Percentiles rank a stretch among this genome's conserved stretches.
phyloP scores from a whole-genome alignment of 2,888 invertebrate species.

The Cataglyphis livida region DNA sequence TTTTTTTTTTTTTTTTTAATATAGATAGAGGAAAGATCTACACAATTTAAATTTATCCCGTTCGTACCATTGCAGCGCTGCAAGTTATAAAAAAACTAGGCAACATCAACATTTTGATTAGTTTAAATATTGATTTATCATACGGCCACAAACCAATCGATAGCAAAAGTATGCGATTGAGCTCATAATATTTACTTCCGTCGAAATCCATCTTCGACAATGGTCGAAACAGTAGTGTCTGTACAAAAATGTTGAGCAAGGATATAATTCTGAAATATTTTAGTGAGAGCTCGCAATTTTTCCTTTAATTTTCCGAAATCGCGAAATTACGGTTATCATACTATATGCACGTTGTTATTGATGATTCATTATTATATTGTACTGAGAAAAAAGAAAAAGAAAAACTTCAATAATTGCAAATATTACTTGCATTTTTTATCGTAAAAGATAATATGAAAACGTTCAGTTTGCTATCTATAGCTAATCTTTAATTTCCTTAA shows the following conservation, averaged over 20 bases:
- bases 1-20: too few species aligned
- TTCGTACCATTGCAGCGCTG: not conserved
- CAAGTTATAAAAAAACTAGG: not conserved
- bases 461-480: not conserved
- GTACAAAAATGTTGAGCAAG: not conserved
- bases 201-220: constrained; percentile 12
- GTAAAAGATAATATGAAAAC: not conserved
- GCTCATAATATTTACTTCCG: not conserved
- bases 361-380: not conserved
- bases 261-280: not conserved
- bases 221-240: not conserved
- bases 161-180: not conserved
- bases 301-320: not conserved
- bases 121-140: constrained; percentile 4
- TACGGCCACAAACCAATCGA: constrained; percentile 12
- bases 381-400: not conserved
- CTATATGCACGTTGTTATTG: not conserved
- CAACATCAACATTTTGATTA: not conserved
- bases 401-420: not conserved
- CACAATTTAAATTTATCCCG: not conserved
- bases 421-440: not conserved
- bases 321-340: not conserved
- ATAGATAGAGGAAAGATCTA: not conserved
- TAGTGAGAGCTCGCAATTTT: not conserved
- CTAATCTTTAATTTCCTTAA: constrained; percentile 4